phyloP scores from a whole-genome alignment of 2,888 invertebrate genomes.

The Anagyrus pseudococci region DNA sequence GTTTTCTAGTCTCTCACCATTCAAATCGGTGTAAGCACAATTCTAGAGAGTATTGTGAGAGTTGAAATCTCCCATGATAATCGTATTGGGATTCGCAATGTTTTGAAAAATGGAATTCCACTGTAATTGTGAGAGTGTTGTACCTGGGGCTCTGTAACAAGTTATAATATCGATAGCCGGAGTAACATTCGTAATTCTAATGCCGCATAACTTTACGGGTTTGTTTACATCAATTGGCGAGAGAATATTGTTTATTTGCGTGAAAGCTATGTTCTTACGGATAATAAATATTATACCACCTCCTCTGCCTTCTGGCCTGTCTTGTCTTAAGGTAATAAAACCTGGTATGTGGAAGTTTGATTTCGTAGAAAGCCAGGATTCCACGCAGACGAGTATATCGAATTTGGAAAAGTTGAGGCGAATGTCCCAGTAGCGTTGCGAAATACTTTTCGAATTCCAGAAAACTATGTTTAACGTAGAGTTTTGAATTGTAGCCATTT shows the following conservation, averaged over 20 bases:
- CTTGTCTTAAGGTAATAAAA: background rate
- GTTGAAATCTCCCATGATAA: conserved; percentile 30
- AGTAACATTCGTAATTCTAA: background rate
- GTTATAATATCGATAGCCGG: background rate
- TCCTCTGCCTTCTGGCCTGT: background rate
- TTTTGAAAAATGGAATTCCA: background rate
- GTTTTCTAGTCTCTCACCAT: conserved; percentile 5
- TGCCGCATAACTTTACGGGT: background rate
- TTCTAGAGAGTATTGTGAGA: conserved; percentile 25
- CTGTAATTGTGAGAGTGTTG: background rate
- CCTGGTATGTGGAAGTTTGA: background rate
- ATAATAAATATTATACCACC: background rate
- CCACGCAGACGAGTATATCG: background rate
- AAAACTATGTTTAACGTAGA: background rate
- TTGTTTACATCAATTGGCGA: background rate
- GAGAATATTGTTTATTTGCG: background rate
- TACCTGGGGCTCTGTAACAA: conserved; percentile 14
- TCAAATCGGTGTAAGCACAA: conserved; percentile 9
- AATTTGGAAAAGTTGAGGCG: background rate
- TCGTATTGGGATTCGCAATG: background rate
- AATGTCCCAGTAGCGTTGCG: background rate
- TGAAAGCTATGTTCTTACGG: background rate
- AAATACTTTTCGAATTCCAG: background rate
- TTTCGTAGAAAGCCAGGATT: background rate
- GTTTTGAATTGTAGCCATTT: too few relatives aligned